These are phyloP conservation scores for Temnothorax nylanderi DNA, from an alignment of 1,140 invertebrate species.

Conservation along the genomic window DNA sequence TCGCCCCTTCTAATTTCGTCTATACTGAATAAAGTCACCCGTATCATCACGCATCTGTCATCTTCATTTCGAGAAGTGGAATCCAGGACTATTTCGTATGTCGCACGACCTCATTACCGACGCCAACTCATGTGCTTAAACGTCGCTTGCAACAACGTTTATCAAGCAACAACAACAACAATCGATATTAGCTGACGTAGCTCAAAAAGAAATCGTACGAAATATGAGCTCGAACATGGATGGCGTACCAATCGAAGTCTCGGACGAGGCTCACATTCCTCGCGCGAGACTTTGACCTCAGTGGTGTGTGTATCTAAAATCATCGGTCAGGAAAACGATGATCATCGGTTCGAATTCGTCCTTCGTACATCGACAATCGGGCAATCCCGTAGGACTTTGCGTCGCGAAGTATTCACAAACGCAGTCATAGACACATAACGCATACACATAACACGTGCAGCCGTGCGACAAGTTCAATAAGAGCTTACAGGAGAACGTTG, in stretches of 20 bases:
- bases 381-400: constrained; percentile 60
- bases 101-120: constrained; percentile 63
- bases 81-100: constrained; percentile 69
- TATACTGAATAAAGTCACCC: constrained; percentile 65
- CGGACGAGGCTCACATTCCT: neutral
- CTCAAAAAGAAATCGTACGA: constrained; percentile 63
- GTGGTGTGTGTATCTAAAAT: constrained; percentile 36
- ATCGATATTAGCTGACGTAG: constrained; percentile 59
- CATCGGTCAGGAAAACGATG: constrained; percentile 39
- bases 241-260: constrained; percentile 47
- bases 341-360: constrained; percentile 68
- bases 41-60: constrained; percentile 64
- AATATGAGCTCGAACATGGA: constrained; percentile 62
- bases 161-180: constrained; percentile 64
- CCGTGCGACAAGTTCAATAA: constrained; percentile 53
- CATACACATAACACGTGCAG: constrained; percentile 18
- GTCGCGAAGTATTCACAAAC: constrained; percentile 26
- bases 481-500: constrained; percentile 47
- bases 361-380: constrained; percentile 68
- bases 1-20: constrained; percentile 42
- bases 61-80: constrained; percentile 63
- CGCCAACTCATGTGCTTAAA: constrained; percentile 71
- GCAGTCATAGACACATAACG: constrained; percentile 35
- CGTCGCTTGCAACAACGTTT: constrained; percentile 71
- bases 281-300: constrained; percentile 44